Base-by-base conservation (phyloP, 2,888 invertebrate species). In the Apeira syringaria region DNA sequence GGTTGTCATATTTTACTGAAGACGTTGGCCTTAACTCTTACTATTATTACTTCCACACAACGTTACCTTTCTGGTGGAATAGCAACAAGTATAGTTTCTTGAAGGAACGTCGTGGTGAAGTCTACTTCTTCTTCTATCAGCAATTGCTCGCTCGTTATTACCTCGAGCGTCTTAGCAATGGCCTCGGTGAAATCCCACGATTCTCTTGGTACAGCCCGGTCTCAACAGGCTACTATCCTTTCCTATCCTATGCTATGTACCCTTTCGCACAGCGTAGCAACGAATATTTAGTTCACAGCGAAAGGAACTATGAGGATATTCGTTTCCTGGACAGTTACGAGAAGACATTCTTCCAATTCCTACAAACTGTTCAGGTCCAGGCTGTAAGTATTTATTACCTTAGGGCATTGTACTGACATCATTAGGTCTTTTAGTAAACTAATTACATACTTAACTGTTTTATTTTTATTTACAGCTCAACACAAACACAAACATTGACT, bases 61-160 rank as follows among this genome's bases (percentile, higher is more conserved):
- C 91, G 35, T 89, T 89, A 62, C 93, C 94, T 30, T 93, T 92
- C 89, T 93, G 93, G 92, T 78, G 93, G 69, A 83, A 87, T 32
- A 87, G 90, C 32, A 77, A 91, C 11, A 80, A 90, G 35, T 87
- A 82, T 44, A 80, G 77, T 51, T 26, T 77, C 26, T 47, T 70
- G 60, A 92, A 91, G 59, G 90, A 92, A 53, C 88, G 91, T 61
- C 92, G 93, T 53, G 94, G 94, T 46, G 93, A 94, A 72, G 72
- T 90, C 26, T 94, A 92, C 84, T 91, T 92, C 73, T 92, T 90
- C 82, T 84, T 91, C 67, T 92, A 94, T 66, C 92, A 94, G 64
- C 94, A 94, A 71, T 63, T 94, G 6, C 66, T 94, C 61, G 92
- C 94, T 45, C 93, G 94, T 64, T 95, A 94, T 85, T 92, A 92